Evolutionary conservation across 2,113 vertebrate species (phyloP), one percentile per base, ranked within the genome.

Genomic region (Pipa parva): DNA sequence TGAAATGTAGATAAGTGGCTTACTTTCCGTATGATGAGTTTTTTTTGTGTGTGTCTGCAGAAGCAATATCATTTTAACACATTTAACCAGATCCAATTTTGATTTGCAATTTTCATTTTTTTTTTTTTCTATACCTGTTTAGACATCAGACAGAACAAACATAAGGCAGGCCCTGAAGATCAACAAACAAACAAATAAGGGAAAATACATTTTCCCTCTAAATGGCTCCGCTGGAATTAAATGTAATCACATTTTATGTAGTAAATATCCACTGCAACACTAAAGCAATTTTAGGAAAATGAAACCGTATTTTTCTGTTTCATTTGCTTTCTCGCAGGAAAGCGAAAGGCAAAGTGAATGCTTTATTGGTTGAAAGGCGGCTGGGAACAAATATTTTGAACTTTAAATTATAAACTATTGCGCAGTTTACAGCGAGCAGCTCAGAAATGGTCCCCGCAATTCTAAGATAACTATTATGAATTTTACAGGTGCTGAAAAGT

Each of bases 201-300:
- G 17, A 49, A 49, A 8, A 18, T 49, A 51, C 51, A 51, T 63
- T 36, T 63, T 48, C 31, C 29, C 4, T n/a, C n/a, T 7, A 21
- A 37, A 51, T 63, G 61, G 17, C 37, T 63, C 31, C 22, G 61
- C 48, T 22, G 37, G 51, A 31, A 52, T 52, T 52, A 31, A 22
- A 52, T 49, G 25, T 61, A 61, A 46, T 63, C 28, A 24, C 22
- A 63, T n/a, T 63, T 52, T 36, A 37, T 52, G 51, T 37, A 3
- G 36, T 63, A 63, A 63, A 33, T 50, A 63, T 63, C 61, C 33
- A 49, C 50, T 51, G 61, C 48, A 36, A 22, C 28, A 24, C 50
- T 36, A 36, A 51, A 15, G 46, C 61, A 63, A 63, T 63, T 63
- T 50, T 63, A 26, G 36, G n/a, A 49, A 51, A 52, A 63, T 25